Conservation (phyloP, 2,113 vertebrate genomes). For the Lipophrys pholis region DNA sequence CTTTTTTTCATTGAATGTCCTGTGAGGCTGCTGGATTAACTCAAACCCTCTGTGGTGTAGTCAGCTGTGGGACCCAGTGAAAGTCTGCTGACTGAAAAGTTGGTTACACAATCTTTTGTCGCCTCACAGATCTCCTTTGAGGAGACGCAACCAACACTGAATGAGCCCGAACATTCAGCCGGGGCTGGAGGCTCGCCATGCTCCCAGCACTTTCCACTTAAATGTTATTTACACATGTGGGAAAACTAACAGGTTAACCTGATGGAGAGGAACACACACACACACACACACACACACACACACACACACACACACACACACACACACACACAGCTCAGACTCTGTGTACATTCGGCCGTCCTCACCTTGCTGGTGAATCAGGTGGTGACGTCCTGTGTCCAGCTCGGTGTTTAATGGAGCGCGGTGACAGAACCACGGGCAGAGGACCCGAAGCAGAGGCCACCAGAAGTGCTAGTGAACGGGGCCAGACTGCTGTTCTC, state of each 20-base stretch:
- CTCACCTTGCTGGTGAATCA: constrained; percentile 49
- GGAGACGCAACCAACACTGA: constrained; percentile 22
- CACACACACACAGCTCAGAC: too few species aligned
- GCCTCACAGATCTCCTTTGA: constrained; percentile 6
- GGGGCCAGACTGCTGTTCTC: constrained; percentile 42
- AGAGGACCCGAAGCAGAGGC: too few species aligned
- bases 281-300: too few species aligned
- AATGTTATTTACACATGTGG: constrained; percentile 20
- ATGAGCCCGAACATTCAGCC: background rate
- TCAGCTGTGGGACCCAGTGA: background rate
- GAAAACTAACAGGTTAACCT: constrained; percentile 32
- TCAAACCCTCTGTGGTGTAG: background rate
- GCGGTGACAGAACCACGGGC: constrained; percentile 13
- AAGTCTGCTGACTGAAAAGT: background rate
- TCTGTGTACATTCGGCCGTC: constrained; percentile 42
- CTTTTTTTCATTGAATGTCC: background rate
- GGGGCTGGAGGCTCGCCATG: too few species aligned
- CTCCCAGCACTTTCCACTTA: too few species aligned
- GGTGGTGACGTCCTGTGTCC: constrained; percentile 29
- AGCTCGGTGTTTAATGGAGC: constrained; percentile 38
- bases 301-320: too few species aligned
- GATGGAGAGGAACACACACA: constrained; percentile 45
- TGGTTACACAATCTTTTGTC: constrained; percentile 18
- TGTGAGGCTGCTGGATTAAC: background rate
- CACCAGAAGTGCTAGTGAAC: constrained; percentile 27